Conservation (phyloP, 2,113 vertebrate genomes). For the Entelurus aequoreus region DNA sequence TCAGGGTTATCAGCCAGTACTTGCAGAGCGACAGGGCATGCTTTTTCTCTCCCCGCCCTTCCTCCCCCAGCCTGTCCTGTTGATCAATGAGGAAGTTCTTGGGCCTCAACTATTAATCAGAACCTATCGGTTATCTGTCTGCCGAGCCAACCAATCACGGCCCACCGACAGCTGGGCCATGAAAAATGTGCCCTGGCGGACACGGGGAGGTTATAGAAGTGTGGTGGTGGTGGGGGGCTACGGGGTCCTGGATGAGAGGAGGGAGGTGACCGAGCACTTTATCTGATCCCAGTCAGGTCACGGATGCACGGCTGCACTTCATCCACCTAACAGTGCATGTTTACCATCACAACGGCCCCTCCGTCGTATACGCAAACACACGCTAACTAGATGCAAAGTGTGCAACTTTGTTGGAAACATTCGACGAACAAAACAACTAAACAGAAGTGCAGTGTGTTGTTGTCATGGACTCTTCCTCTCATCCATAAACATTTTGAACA, state of each 20-base stretch:
- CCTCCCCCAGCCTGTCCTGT: slow-evolving; percentile 60
- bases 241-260: slow-evolving; percentile 30
- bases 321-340: slow-evolving; percentile 54
- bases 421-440: slow-evolving; percentile 5
- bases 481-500: neutral
- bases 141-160: slow-evolving; percentile 74
- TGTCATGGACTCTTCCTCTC: too few species aligned
- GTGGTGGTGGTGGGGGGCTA: slow-evolving; percentile 6
- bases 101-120: slow-evolving; percentile 77
- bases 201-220: slow-evolving; percentile 37
- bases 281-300: slow-evolving; percentile 70
- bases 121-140: slow-evolving; percentile 78
- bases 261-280: slow-evolving; percentile 58
- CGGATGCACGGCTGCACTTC: slow-evolving; percentile 51
- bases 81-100: slow-evolving; percentile 80
- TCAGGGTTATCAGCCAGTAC: slow-evolving; percentile 62
- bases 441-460: too few species aligned
- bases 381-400: neutral
- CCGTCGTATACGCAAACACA: neutral
- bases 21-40: slow-evolving; percentile 59
- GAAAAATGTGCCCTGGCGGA: slow-evolving; percentile 71
- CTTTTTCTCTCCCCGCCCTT: slow-evolving; percentile 52
- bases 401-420: neutral
- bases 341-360: slow-evolving; percentile 30
- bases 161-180: slow-evolving; percentile 71